Base-by-base conservation (phyloP, 2,797 vertebrate genomes). In the Melanotaenia boesemani region DNA sequence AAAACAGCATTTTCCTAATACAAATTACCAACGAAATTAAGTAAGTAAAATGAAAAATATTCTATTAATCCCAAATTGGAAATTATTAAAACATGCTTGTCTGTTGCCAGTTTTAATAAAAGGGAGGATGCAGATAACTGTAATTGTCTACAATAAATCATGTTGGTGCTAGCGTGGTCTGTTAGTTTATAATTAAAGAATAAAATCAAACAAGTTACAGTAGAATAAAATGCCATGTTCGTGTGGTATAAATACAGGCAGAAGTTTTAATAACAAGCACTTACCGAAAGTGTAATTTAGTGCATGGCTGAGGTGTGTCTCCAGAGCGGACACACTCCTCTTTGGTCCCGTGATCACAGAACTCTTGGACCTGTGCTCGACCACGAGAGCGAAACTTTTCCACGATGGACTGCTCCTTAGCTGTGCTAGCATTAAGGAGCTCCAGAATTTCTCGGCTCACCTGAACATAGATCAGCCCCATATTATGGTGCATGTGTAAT, bases 401-500 rank as follows among this genome's bases (percentile, higher is more conserved):
- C 82, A 99, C 97, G 22, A 98, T 99, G 56, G 97, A 98, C 67
- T 98, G 97, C 70, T 99, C 97, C 85, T 98, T 98, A 15, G 97
- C 97, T 2, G 97, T 97, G 82, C 96, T 98, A 50, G 97, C 95
- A 83, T 97, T 97, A 4, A 99, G 91, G 30, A 99, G 94, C 89
- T 98, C 97, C 80, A 99, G 90, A 69, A 98, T 99, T 92, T 98
- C 97, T 85, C 96, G 94, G 91, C 97, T 98, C 73, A 98, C 94
- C 97, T 98, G 58, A 11, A 56, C 11, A 71, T 0, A 30, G n/a
- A 67, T 32, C 39, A 69, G 6, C 70, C 48, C 48, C 16, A 52
- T 20, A 22, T 56, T 2, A 63, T 1, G 34, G 5, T 28, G 28
- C 30, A 32, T 7, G 18, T 28, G 61, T 30, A 15, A 22, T 0